Conservation (phyloP, 1,140 invertebrate species). For the Archegozetes longisetosus region DNA sequence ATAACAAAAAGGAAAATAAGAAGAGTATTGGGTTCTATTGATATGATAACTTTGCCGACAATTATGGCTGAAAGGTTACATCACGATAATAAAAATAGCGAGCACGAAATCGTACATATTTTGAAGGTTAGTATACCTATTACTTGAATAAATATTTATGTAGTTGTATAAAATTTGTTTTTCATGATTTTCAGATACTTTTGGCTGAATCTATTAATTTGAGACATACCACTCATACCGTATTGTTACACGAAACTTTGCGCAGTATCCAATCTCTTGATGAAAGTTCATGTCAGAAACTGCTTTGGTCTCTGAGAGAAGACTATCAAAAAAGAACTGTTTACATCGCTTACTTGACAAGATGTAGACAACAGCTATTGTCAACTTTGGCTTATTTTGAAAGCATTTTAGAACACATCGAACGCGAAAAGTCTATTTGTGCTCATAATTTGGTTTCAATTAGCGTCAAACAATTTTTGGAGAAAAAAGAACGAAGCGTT, state of each 20-base stretch:
- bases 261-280: slow-evolving; percentile 60
- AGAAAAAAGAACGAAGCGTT: slow-evolving; percentile 39
- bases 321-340: slow-evolving; percentile 60
- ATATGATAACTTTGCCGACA: slow-evolving; percentile 33
- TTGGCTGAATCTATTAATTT: slow-evolving; percentile 73
- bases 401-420: slow-evolving; percentile 28
- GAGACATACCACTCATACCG: slow-evolving; percentile 36
- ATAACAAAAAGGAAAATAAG: slow-evolving; percentile 84
- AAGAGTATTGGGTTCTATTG: slow-evolving; percentile 68
- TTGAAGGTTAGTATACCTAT: slow-evolving; percentile 19
- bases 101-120: slow-evolving; percentile 24
- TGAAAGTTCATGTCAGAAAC: slow-evolving; percentile 49
- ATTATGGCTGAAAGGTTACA: slow-evolving; percentile 13
- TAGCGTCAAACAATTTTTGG: slow-evolving; percentile 60
- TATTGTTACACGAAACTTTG: slow-evolving; percentile 64
- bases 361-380: slow-evolving; percentile 61
- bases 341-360: slow-evolving; percentile 68
- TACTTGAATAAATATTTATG: too few species aligned
- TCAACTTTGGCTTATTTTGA: slow-evolving; percentile 61
- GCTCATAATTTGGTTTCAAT: slow-evolving; percentile 58
- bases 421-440: slow-evolving; percentile 53
- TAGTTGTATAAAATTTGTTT: not conserved
- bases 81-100: slow-evolving; percentile 15
- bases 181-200: slow-evolving; percentile 36
- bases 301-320: slow-evolving; percentile 57